Percentiles rank a stretch among this genome's conserved stretches.
These are phyloP conservation scores for Zaprionus capensis DNA, from an alignment of 1,140 invertebrate species.

Conservation along the genomic window DNA sequence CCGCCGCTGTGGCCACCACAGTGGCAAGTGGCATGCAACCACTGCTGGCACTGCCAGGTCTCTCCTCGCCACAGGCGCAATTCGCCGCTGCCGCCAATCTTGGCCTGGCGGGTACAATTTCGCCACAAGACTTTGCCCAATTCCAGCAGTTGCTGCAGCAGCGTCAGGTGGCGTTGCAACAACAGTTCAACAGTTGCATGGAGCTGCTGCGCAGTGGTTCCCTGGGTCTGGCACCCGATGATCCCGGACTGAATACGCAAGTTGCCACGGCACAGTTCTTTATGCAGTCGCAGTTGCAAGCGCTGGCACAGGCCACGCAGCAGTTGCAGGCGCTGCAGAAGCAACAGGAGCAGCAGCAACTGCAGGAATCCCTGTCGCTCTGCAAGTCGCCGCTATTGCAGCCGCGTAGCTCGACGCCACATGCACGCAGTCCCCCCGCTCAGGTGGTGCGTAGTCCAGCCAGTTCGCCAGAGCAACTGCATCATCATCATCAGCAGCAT, in stretches of 20 bases:
- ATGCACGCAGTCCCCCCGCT: conserved; percentile 84
- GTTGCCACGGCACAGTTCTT: conserved; percentile 80
- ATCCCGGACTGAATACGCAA: conserved; percentile 69
- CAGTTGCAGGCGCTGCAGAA: conserved; percentile 92
- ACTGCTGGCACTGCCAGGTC: conserved; percentile 58
- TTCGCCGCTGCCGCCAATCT: conserved; percentile 65
- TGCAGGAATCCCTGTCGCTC: conserved; percentile 84
- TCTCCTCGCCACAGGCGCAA: conserved; percentile 71
- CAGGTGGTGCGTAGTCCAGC: conserved; percentile 80
- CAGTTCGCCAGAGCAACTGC: conserved; percentile 59
- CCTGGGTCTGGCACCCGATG: conserved; percentile 66
- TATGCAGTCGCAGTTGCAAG: conserved; percentile 87
- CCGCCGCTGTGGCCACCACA: conserved; percentile 49
- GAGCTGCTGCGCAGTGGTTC: conserved; percentile 73
- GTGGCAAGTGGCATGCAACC: conserved; percentile 66
- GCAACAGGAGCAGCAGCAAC: conserved; percentile 87
- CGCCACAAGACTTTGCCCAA: conserved; percentile 74
- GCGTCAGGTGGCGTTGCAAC: conserved; percentile 74
- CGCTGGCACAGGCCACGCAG: conserved; percentile 92
- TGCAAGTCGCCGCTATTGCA: conserved; percentile 77
- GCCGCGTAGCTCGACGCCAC: conserved; percentile 85
- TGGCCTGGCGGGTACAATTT: conserved; percentile 49
- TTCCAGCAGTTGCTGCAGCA: conserved; percentile 80
- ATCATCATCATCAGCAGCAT: conserved; percentile 59
- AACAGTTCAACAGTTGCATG: conserved; percentile 81